These are phyloP conservation scores for Pocillopora verrucosa DNA, from an alignment of 64 coral and sea anemone species.

Conservation along the genomic window DNA sequence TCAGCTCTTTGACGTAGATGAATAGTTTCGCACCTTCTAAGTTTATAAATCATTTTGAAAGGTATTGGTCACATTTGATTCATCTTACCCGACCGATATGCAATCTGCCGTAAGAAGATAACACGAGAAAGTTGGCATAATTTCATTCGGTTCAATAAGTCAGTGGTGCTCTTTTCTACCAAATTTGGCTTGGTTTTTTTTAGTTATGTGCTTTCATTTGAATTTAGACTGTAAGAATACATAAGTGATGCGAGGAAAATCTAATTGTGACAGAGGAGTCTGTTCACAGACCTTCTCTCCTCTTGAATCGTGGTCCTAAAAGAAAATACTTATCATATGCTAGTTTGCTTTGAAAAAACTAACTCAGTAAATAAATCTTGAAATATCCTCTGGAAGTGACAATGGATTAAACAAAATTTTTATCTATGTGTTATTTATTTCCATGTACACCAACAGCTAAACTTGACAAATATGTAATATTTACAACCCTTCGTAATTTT, in stretches of 20 bases:
- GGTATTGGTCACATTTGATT: conserved; percentile 24
- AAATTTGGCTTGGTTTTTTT: not conserved
- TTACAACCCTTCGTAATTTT: conserved; percentile 7
- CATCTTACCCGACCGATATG: not conserved
- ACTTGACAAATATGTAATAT: conserved; percentile 9
- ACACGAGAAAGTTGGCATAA: not conserved
- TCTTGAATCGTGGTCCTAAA: too few relatives aligned
- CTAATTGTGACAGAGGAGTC: too few relatives aligned
- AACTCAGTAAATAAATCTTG: not conserved
- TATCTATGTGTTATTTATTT: conserved; percentile 5
- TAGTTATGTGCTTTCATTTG: not conserved
- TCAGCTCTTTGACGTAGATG: conserved; percentile 48
- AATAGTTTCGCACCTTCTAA: conserved; percentile 61
- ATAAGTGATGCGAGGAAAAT: too few relatives aligned
- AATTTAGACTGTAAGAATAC: not conserved
- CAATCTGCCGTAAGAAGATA: conserved; percentile 26
- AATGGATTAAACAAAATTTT: not conserved
- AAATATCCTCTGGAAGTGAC: not conserved
- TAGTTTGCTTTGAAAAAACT: not conserved
- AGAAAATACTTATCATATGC: too few relatives aligned
- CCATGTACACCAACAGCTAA: not conserved
- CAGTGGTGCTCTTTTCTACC: not conserved
- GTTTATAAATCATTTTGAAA: conserved; percentile 71
- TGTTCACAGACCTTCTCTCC: too few relatives aligned
- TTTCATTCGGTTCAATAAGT: not conserved